These are phyloP conservation scores for Pachycephus smyrnensis DNA, from an alignment of 2,888 invertebrate species.

Conservation along the genomic window DNA sequence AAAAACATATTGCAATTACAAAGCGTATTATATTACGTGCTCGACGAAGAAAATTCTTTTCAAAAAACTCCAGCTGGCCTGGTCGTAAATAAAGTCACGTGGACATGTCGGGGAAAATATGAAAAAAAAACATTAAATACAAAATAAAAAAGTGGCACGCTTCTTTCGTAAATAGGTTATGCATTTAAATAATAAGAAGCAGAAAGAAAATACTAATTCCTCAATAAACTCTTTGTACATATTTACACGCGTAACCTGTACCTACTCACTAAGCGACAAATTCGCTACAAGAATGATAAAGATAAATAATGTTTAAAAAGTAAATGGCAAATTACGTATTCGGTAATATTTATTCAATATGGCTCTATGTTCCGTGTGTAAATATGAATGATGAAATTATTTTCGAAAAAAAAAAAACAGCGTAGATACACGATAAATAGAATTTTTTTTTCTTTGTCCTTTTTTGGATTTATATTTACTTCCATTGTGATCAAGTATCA, in stretches of 20 bases:
- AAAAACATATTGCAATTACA: background rate
- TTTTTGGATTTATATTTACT: background rate
- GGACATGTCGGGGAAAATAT: background rate
- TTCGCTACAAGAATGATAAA: background rate
- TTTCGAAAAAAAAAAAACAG: background rate
- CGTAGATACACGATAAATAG: background rate
- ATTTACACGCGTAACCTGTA: conserved; percentile 19
- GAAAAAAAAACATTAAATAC: background rate
- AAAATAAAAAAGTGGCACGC: background rate
- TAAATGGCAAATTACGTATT: background rate
- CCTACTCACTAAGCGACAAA: background rate
- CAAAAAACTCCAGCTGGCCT: background rate
- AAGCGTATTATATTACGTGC: background rate
- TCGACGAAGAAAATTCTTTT: background rate
- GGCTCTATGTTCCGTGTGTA: background rate
- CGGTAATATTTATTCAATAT: background rate
- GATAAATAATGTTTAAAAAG: background rate
- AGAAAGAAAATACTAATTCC: background rate
- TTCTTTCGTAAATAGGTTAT: background rate
- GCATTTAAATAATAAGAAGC: no score
- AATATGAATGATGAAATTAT: background rate
- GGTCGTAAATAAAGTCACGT: background rate
- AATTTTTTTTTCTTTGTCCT: background rate
- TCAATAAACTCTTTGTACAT: conserved; percentile 33
- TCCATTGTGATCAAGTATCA: background rate